Evolutionary conservation across 2,113 vertebrate species (phyloP).

Genomic region (Pseudolaguvia tuberculata): DNA sequence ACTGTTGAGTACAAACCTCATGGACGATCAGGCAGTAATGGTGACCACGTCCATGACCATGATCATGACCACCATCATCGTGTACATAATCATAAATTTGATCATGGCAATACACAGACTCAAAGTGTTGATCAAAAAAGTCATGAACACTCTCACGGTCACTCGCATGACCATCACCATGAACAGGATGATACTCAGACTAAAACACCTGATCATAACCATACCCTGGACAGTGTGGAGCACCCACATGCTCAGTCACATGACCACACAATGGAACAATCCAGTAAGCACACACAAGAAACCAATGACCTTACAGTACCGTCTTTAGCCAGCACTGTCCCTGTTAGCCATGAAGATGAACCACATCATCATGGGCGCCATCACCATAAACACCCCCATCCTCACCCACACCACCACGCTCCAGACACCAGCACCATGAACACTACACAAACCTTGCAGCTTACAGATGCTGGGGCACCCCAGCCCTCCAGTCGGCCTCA

Average conservation of each 20-base stretch:
- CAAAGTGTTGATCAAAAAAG: not conserved
- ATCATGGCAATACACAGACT: slow-evolving; percentile 15
- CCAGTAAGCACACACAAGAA: slow-evolving; percentile 20
- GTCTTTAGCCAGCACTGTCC: not conserved
- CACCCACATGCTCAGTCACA: slow-evolving; percentile 39
- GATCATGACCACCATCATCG: no score
- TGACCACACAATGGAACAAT: slow-evolving; percentile 37
- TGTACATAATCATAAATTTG: slow-evolving; percentile 10
- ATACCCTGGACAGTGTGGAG: slow-evolving; percentile 20
- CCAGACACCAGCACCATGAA: slow-evolving; percentile 5
- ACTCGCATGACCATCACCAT: slow-evolving; percentile 18
- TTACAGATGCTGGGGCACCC: slow-evolving; percentile 38
- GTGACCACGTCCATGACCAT: slow-evolving; percentile 6
- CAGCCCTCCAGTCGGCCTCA: slow-evolving; percentile 23
- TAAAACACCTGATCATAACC: slow-evolving; percentile 30
- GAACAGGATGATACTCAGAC: slow-evolving; percentile 6
- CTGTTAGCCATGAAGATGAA: not conserved
- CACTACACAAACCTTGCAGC: not conserved
- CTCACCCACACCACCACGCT: slow-evolving; percentile 25
- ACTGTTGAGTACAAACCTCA: slow-evolving; percentile 20
- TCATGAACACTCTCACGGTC: slow-evolving; percentile 1
- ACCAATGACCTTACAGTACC: slow-evolving; percentile 32
- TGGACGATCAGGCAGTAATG: not conserved
- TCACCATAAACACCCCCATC: slow-evolving; percentile 44
- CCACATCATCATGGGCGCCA: slow-evolving; percentile 43